Base-by-base conservation (phyloP, 2,797 vertebrate genomes). In the Sebastes aleutianus region DNA sequence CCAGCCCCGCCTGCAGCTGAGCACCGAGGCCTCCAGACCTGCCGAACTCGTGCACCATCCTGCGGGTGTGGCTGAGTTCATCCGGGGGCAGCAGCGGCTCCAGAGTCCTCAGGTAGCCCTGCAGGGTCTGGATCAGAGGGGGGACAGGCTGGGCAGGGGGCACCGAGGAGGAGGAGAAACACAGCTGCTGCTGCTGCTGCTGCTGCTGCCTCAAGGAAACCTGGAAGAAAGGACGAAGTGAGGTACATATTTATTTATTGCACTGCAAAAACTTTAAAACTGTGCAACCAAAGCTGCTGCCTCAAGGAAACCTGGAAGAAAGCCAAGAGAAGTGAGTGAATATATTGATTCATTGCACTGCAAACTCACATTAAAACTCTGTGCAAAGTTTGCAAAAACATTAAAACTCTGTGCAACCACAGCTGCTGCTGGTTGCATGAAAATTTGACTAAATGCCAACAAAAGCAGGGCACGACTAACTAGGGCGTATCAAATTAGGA, bases 31-130 rank as follows among this genome's bases (percentile, higher is more conserved):
- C 96, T 0, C 92, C 94, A 0, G 89, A 39, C 4, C 85, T 68
- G 2, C 92, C 88, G 16, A 97, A 97, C 54, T 95, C 91, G 24
- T 92, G 91, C 82, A 97, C 94, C 74, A 95, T 95, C 80, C 87
- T 88, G 39, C 85, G 92, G 26, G 96, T 97, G 92, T 97, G 96
- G 56, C 83, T 89, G 64, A 97, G 83, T 86, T 97, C 97, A 1
- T 96, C 95, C 0, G 93, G 89, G 22, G 95, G 96, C 27, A 97
- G 63, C 59, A 97, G 91, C 5, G 96, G 96, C 92, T 97, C 96
- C 88, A 97, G 87, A 2, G 95, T 93, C 58, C 78, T 90, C 76
- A 97, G 89, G 87, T 97, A 97, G 1, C 88, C 92, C 85, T 94
- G 91, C 70, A 97, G 90, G 9, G 96, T 97, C 86, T 96, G 94